A percentile compares a stretch with the other conserved stretches of the same genome.
phyloP scores from a whole-genome alignment of 2,113 vertebrate species.

The Notarius lentiginosus region DNA sequence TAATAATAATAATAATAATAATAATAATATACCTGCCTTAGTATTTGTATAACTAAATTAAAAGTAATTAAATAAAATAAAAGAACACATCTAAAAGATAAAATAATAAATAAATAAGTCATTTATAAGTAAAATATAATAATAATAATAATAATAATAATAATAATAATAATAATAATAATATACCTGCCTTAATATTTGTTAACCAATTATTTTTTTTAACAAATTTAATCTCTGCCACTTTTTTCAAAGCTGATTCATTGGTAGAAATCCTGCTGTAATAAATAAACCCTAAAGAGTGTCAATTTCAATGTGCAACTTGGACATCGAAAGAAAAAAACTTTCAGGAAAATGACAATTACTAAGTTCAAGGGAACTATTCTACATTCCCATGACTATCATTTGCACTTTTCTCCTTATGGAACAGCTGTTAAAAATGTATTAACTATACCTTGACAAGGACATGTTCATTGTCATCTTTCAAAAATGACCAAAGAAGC shows the following conservation, averaged over 20 bases:
- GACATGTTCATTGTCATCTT: background rate
- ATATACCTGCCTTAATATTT: background rate
- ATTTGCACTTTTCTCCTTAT: background rate
- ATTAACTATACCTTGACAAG: background rate
- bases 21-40: background rate
- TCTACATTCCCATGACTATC: background rate
- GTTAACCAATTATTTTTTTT: no score
- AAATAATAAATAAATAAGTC: background rate
- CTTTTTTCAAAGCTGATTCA: background rate
- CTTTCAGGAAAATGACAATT: background rate
- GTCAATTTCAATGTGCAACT: background rate
- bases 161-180: background rate
- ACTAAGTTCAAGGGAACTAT: background rate
- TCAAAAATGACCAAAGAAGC: background rate
- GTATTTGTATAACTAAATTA: no score
- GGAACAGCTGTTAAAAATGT: background rate
- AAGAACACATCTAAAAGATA: no score
- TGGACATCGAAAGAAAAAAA: background rate
- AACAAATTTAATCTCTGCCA: background rate
- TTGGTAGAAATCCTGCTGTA: background rate
- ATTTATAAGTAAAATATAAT: no score
- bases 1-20: background rate
- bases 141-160: no score
- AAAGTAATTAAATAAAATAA: no score
- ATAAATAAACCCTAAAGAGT: background rate